Conservation (phyloP, 2,113 vertebrate genomes). For the Eptesicus fuscus region DNA sequence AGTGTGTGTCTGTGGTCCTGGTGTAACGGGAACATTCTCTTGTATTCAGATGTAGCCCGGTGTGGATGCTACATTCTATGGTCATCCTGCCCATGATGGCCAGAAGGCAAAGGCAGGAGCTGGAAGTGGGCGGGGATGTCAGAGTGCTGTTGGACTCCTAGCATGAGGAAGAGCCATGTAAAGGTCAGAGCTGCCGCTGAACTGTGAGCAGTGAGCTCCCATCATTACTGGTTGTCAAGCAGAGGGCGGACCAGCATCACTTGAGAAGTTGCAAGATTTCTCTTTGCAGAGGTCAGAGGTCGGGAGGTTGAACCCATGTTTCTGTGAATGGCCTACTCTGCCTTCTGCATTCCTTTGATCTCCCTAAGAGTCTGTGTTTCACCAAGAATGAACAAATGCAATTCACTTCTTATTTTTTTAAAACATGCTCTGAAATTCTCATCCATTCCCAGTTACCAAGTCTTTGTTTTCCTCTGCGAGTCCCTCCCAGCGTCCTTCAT, state of each 20-base stretch:
- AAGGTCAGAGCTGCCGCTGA: not conserved
- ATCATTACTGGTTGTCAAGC: not conserved
- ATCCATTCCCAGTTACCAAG: not conserved
- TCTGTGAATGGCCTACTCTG: not conserved
- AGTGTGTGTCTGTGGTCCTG: too few relatives aligned
- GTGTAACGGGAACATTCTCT: not conserved
- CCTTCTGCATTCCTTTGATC: not conserved
- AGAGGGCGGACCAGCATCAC: not conserved
- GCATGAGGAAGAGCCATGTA: not conserved
- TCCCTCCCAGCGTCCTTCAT: not conserved
- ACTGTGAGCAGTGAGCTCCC: not conserved
- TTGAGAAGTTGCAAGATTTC: too few relatives aligned
- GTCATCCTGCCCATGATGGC: too few relatives aligned
- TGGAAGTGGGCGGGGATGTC: fast-evolving
- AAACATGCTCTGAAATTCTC: not conserved
- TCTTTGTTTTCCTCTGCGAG: not conserved
- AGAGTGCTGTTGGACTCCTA: not conserved
- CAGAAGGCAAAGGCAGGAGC: not conserved
- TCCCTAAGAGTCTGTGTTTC: not conserved
- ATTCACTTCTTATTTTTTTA: not conserved
- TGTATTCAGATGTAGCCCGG: not conserved
- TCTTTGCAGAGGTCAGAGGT: not conserved
- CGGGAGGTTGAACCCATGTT: not conserved
- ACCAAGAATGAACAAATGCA: not conserved
- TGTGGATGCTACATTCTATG: not conserved